A percentile compares a stretch with the other conserved stretches of the same genome.
Conservation (phyloP, 2,797 vertebrate species). For the Huso huso region DNA sequence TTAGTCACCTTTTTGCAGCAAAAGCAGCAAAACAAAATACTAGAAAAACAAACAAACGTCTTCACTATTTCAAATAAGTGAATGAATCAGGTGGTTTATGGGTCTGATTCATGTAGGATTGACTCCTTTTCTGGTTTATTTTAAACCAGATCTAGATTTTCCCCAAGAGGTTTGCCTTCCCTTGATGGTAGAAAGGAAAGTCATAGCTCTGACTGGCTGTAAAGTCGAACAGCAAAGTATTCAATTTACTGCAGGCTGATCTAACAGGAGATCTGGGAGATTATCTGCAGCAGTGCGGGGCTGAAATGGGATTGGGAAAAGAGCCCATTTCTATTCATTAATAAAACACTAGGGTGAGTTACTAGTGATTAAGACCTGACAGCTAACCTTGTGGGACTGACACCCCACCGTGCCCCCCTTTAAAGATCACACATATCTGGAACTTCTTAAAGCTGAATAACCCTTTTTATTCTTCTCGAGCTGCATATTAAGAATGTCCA, state of each 20-base stretch:
- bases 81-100: neutral
- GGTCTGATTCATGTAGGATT: neutral
- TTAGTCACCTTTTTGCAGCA: too few relatives aligned
- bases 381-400: constrained; percentile 41
- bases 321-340: neutral
- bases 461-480: too few relatives aligned
- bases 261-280: constrained; percentile 58
- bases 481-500: too few relatives aligned
- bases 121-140: constrained; percentile 22
- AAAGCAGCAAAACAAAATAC: too few relatives aligned
- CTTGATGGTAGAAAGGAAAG: constrained; percentile 12
- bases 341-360: constrained; percentile 16
- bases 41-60: too few relatives aligned
- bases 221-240: constrained; percentile 37
- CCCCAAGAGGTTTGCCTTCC: constrained; percentile 18
- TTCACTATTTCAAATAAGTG: neutral
- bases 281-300: constrained; percentile 40
- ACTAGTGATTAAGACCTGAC: constrained; percentile 31
- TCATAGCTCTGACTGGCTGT: constrained; percentile 31
- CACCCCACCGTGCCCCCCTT: neutral
- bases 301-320: constrained; percentile 32
- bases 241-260: constrained; percentile 61
- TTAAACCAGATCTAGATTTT: constrained; percentile 8
- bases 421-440: too few relatives aligned
- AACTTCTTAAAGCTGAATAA: too few relatives aligned